Percentiles rank a stretch among this genome's conserved stretches.
These are phyloP conservation scores for Fragum whitleyi DNA, from an alignment of 2,888 invertebrate genomes.

Conservation along the genomic window DNA sequence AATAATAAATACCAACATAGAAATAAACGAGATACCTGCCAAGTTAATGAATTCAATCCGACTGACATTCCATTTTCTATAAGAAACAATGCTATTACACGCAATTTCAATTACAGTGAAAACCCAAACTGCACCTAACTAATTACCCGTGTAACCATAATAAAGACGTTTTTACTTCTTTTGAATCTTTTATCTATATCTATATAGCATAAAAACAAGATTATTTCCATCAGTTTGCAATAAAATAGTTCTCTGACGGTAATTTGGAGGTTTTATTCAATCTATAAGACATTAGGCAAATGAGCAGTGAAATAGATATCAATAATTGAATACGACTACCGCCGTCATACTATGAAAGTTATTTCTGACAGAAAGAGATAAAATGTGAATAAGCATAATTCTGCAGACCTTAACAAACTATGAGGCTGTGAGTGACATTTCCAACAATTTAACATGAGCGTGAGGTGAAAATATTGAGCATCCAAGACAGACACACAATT, in stretches of 20 bases:
- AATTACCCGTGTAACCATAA: neutral
- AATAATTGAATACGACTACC: neutral
- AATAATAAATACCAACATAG: too few species aligned
- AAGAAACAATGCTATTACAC: neutral
- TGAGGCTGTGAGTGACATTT: too few species aligned
- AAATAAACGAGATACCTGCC: too few species aligned
- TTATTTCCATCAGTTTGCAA: neutral
- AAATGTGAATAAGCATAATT: neutral
- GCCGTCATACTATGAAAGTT: neutral
- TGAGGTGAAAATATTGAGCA: too few species aligned
- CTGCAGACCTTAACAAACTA: too few species aligned
- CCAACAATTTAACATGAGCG: too few species aligned
- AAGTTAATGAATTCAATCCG: too few species aligned
- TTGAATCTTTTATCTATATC: neutral
- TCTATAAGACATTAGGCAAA: neutral
- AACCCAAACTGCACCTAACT: neutral
- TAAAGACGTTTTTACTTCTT: neutral
- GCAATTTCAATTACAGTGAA: neutral
- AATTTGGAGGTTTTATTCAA: neutral
- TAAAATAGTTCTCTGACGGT: neutral
- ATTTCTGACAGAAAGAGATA: neutral
- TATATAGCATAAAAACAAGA: neutral
- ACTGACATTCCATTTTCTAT: neutral
- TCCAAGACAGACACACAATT: too few species aligned
- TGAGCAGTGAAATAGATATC: neutral